Percentiles rank a stretch among this genome's conserved stretches.
phyloP scores from a whole-genome alignment of 2,888 invertebrate species.

The Trissolcus brochymenae region DNA sequence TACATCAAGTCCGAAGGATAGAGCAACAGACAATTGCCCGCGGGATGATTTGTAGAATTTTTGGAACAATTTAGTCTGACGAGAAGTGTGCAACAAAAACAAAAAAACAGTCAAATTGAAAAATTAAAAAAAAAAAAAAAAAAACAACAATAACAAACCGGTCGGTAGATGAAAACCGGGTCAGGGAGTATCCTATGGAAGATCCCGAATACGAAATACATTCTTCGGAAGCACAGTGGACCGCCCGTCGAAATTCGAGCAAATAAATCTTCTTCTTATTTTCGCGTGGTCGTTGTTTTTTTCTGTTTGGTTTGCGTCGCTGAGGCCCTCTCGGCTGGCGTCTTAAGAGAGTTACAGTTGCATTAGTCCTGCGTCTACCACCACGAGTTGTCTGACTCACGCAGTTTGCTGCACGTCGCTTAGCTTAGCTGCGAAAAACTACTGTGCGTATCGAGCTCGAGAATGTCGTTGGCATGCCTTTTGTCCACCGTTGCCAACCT shows the following conservation, averaged over 20 bases:
- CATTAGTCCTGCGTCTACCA: constrained; percentile 59
- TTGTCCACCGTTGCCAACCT: constrained; percentile 58
- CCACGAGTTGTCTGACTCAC: constrained; percentile 66
- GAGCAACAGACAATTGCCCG: too few relatives aligned
- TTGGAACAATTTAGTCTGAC: not conserved
- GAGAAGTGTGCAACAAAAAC: not conserved
- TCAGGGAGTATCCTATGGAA: constrained; percentile 68
- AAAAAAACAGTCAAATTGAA: not conserved
- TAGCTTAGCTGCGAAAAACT: constrained; percentile 67
- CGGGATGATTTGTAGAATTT: too few relatives aligned
- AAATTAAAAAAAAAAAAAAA: not conserved
- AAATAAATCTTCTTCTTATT: constrained; percentile 71
- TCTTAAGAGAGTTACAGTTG: constrained; percentile 57
- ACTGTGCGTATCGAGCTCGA: constrained; percentile 68
- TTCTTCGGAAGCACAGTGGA: constrained; percentile 68
- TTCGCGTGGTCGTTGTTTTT: constrained; percentile 35
- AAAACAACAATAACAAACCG: constrained; percentile 66
- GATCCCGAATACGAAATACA: constrained; percentile 75
- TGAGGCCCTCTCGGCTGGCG: constrained; percentile 20
- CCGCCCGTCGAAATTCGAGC: constrained; percentile 71
- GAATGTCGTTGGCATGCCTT: constrained; percentile 71
- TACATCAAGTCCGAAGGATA: too few relatives aligned
- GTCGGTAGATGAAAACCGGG: constrained; percentile 61
- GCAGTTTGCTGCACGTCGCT: constrained; percentile 47
- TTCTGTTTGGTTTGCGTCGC: constrained; percentile 22